Evolutionary conservation across 2,797 vertebrate species (phyloP), one percentile per base, ranked within the genome.

Genomic region (Antrozous pallidus): DNA sequence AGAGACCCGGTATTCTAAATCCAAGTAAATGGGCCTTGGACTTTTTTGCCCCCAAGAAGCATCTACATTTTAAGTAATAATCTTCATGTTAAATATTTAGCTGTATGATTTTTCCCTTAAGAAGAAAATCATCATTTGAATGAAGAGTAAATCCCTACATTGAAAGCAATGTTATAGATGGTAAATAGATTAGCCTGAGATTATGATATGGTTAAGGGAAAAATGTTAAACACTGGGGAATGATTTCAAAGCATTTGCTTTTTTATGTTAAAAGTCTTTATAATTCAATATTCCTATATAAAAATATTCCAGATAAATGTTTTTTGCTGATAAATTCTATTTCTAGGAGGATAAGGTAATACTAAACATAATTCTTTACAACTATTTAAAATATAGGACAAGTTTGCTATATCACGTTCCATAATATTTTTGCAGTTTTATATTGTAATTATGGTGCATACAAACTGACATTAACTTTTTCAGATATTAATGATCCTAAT

Each of bases 61-160:
- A 14, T 58, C 77, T 82, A 28, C 28, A 81, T 63, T 89, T 93
- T 82, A 95, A 91, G 26, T 10, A 78, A 78, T 87, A 84, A 28
- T 92, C 73, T 79, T 96, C 88, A 92, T 49, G 42, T 77, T 88
- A 88, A 77, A 33, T 28, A 3, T 77, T 61, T 84, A 86, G 31
- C 28, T 70, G 26, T 10, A 91, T 81, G 42, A 67, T 91, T 93
- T 86, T 89, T 96, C 16, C 91, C 26, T 89, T 88, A 91, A 81
- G 73, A 92, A 90, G 31, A 94, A 94, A 95, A 79, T 20, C 24
- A 86, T 90, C 14, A 90, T 79, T 85, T 96, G 56, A 70, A 84
- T 93, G 45, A 94, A 79, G 38, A 91, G 49, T 83, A 87, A 92
- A 54, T 28, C 45, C 17, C 71, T 85, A 94, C 47, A 67, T 31